phyloP scores from a whole-genome alignment of 2,888 invertebrate species.

The Acleris cristana region DNA sequence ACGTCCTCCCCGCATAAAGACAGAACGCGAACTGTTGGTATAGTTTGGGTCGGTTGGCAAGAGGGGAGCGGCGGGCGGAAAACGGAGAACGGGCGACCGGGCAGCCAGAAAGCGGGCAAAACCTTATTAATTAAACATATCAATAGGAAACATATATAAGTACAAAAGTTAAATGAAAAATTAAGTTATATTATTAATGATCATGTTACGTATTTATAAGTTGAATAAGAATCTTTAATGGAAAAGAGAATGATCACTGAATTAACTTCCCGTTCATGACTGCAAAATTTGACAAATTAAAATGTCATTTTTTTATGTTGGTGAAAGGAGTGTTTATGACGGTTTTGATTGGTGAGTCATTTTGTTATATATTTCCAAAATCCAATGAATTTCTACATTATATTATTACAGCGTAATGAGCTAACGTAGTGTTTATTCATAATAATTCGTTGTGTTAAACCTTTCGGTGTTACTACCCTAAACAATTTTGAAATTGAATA shows the following conservation, averaged over 20 bases:
- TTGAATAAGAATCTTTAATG: neutral
- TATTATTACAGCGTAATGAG: no score
- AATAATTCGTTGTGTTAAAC: no score
- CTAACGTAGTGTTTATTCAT: no score
- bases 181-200: neutral
- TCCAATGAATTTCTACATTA: no score
- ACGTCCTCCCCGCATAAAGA: conserved; percentile 81
- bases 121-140: conserved; percentile 50
- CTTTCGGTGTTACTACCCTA: neutral
- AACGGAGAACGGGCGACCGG: conserved; percentile 75
- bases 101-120: conserved; percentile 63
- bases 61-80: conserved; percentile 65
- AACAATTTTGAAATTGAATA: neutral
- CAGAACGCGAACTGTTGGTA: conserved; percentile 84
- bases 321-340: conserved; percentile 29
- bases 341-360: conserved; percentile 9
- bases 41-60: conserved; percentile 59
- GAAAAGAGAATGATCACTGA: conserved; percentile 9
- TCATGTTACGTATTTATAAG: neutral
- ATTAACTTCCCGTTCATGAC: conserved; percentile 25
- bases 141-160: conserved; percentile 4
- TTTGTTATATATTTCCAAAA: no score
- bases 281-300: conserved; percentile 28
- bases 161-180: conserved; percentile 11
- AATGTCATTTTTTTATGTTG: conserved; percentile 36